phyloP scores from a whole-genome alignment of 2,113 vertebrate genomes.

The Eurypyga helias region DNA sequence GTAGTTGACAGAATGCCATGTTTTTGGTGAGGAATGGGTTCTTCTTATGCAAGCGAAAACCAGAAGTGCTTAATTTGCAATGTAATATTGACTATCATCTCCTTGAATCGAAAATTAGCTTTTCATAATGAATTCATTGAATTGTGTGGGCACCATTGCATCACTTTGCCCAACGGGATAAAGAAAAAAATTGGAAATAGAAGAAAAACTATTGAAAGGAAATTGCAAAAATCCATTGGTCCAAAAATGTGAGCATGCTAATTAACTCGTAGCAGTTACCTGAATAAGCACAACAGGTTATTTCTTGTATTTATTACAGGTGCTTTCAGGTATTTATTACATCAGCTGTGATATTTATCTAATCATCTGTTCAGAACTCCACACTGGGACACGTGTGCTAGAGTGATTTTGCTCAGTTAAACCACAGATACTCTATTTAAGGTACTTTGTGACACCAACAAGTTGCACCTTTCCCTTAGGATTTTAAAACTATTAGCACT shows the following conservation, averaged over 20 bases:
- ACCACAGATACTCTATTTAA: neutral
- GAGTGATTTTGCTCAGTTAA: neutral
- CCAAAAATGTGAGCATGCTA: neutral
- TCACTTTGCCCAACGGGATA: neutral
- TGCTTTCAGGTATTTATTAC: slow-evolving; percentile 34
- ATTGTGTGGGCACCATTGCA: neutral
- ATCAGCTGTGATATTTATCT: slow-evolving; percentile 16
- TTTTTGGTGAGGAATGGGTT: neutral
- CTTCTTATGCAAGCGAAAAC: neutral
- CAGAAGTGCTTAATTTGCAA: neutral
- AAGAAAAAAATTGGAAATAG: neutral
- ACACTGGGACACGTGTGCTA: neutral
- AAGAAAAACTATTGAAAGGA: neutral
- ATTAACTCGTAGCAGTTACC: neutral
- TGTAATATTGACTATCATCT: neutral
- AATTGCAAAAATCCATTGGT: neutral
- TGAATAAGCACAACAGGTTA: slow-evolving; percentile 32
- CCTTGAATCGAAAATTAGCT: neutral
- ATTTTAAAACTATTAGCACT: neutral
- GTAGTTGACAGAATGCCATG: neutral
- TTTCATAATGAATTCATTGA: neutral
- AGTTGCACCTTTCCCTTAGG: neutral
- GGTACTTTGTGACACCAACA: neutral
- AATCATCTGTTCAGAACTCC: neutral
- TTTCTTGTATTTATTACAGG: slow-evolving; percentile 50